These are phyloP conservation scores for Sebastes ruberrimus DNA, from an alignment of 2,797 vertebrate genomes.

Conservation along the genomic window DNA sequence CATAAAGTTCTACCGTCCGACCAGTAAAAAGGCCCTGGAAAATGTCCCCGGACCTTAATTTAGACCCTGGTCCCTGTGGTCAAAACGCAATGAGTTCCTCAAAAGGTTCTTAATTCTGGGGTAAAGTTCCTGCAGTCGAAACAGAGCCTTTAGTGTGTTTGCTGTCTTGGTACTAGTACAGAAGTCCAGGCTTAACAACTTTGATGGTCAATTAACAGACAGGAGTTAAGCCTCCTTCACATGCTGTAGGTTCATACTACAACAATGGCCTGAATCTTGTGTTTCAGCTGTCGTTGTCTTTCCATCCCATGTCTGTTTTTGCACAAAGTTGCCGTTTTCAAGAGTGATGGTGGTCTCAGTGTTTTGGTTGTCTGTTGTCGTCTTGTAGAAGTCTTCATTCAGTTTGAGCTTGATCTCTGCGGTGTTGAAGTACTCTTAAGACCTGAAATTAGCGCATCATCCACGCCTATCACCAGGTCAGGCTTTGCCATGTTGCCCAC, in stretches of 20 bases:
- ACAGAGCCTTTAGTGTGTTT: too few species aligned
- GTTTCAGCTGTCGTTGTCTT: slow-evolving; percentile 84
- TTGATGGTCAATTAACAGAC: too few species aligned
- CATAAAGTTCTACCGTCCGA: too few species aligned
- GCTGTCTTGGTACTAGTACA: too few species aligned
- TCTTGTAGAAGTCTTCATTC: slow-evolving; percentile 55
- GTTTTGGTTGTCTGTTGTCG: slow-evolving; percentile 65
- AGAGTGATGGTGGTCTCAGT: slow-evolving; percentile 81
- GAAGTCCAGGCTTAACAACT: too few species aligned
- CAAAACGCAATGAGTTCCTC: too few species aligned
- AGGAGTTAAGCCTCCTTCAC: slow-evolving; percentile 68
- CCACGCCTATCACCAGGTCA: background rate
- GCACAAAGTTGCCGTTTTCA: slow-evolving; percentile 50
- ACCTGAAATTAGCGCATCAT: slow-evolving; percentile 52
- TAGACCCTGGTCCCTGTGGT: too few species aligned
- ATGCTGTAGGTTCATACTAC: slow-evolving; percentile 78
- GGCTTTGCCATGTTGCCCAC: slow-evolving; percentile 63
- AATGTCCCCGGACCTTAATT: too few species aligned
- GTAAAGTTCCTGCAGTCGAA: too few species aligned
- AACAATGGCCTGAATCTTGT: slow-evolving; percentile 80
- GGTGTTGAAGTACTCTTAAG: slow-evolving; percentile 50
- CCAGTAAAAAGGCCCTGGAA: too few species aligned
- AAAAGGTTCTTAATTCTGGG: too few species aligned
- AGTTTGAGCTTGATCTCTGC: slow-evolving; percentile 68
- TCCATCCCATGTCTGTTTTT: slow-evolving; percentile 89